Percentiles rank a stretch among this genome's conserved stretches.
Conservation (phyloP, 2,888 invertebrate species). For the Cephus nigrinus region DNA sequence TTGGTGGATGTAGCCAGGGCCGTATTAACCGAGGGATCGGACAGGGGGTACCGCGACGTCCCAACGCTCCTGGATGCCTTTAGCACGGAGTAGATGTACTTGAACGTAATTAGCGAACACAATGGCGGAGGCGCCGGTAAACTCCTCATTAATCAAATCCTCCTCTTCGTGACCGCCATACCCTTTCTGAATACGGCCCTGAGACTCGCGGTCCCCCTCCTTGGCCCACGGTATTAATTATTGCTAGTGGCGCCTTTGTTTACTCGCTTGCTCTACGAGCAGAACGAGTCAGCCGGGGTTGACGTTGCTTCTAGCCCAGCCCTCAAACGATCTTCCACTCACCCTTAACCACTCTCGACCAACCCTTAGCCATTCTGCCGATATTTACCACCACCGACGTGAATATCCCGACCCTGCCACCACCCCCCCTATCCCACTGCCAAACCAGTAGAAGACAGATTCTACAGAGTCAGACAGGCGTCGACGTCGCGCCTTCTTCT, state of each 20-base stretch:
- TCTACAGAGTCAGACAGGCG: no score
- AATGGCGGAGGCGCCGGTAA: conserved; percentile 45
- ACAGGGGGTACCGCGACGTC: not conserved
- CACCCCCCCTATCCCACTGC: not conserved
- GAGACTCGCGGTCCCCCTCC: conserved; percentile 8
- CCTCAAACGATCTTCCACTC: no score
- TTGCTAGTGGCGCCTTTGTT: conserved; percentile 27
- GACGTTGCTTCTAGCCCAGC: not conserved
- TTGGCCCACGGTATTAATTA: conserved; percentile 28
- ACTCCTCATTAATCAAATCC: conserved; percentile 53
- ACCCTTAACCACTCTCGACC: no score
- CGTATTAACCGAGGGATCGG: not conserved
- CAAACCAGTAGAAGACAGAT: not conserved
- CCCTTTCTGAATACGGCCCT: conserved; percentile 2
- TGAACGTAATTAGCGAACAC: conserved; percentile 45
- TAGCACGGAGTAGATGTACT: conserved; percentile 25
- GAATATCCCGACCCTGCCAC: not conserved
- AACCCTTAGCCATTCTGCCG: not conserved
- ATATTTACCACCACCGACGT: not conserved
- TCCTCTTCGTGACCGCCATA: conserved; percentile 31
- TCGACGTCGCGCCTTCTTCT: conserved; percentile 5
- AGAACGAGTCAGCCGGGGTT: not conserved
- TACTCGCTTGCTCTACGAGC: conserved; percentile 13
- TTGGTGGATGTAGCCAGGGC: no score
- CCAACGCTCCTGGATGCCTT: not conserved